These are phyloP conservation scores for Drosophila leonis DNA, from an alignment of 2,888 invertebrate species.

Conservation along the genomic window DNA sequence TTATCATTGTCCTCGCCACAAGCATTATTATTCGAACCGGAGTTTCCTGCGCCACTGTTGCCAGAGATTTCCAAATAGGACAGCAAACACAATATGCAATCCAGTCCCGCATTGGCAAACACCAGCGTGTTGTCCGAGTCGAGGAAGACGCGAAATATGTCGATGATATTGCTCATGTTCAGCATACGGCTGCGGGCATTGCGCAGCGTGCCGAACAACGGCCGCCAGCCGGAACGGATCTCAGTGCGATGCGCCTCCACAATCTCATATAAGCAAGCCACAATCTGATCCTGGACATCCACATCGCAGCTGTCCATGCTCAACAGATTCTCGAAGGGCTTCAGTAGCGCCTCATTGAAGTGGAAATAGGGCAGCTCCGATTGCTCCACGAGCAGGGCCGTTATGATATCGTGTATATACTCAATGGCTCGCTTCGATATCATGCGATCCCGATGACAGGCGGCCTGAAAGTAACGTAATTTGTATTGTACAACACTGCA, in stretches of 20 bases:
- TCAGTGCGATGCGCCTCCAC: slow-evolving; percentile 97
- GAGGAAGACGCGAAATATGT: slow-evolving; percentile 97
- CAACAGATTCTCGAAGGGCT: slow-evolving; percentile 97
- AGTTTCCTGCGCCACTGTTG: slow-evolving; percentile 87
- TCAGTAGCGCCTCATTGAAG: slow-evolving; percentile 97
- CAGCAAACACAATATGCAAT: slow-evolving; percentile 95
- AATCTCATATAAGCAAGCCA: slow-evolving; percentile 97
- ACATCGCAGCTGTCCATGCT: slow-evolving; percentile 97
- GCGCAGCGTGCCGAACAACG: slow-evolving; percentile 96
- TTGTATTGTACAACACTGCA: neutral
- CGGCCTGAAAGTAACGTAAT: slow-evolving; percentile 88
- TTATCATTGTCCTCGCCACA: slow-evolving; percentile 84
- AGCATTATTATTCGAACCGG: slow-evolving; percentile 89
- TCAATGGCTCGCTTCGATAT: slow-evolving; percentile 96
- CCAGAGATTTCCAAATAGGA: slow-evolving; percentile 86
- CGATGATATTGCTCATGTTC: slow-evolving; percentile 89
- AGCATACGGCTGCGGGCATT: slow-evolving; percentile 91
- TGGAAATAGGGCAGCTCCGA: slow-evolving; percentile 96
- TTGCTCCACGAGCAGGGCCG: slow-evolving; percentile 93
- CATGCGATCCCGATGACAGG: slow-evolving; percentile 94
- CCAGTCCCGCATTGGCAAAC: slow-evolving; percentile 96
- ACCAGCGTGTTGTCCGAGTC: slow-evolving; percentile 96
- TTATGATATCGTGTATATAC: slow-evolving; percentile 96
- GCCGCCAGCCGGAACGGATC: slow-evolving; percentile 98
- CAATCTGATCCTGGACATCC: slow-evolving; percentile 94